Base-by-base conservation (phyloP, 1,140 invertebrate species). In the Parapsyche elsis region DNA sequence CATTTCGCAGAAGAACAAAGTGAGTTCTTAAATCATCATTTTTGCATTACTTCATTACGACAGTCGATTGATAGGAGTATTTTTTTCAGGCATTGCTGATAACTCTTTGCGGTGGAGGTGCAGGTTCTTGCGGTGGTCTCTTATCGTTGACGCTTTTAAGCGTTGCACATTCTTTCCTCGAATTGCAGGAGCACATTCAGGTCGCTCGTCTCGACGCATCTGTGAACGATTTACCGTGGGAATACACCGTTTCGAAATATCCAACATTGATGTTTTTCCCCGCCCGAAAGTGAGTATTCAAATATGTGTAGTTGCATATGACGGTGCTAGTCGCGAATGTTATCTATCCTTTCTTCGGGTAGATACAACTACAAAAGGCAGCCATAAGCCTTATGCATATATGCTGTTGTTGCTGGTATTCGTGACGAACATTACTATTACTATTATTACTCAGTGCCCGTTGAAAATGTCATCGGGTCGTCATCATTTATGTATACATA, bases 181-280 rank as follows among this genome's bases (percentile, higher is more conserved):
- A 84, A 16, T 85, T 85, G 82, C 86, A 86, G n/a, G 81, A 86
- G 78, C 81, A 61, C 24, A 81, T 82, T 70, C 83, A 86, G 59
- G 93, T 95, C 84, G 91, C 91, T 12, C 90, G 94, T 61, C 90
- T 96, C n/a, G 94, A 96, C 88, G 94, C 93, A 14, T 92, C 94
- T 83, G 89, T 90, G 0, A 94, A 96, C 88, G 94, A 95, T 88
- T 88, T 96, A 74, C 94, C 94, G 1, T 95, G 94, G 94, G 92
- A 94, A 85, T 95, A 92, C 86, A 94, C 92, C 24, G 93, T 93
- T 87, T 91, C 92, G 84, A 89, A 87, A 30, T 95, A 93, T 88
- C 95, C 95, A 9, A 91, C 93, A 0, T 90, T 96, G 46, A 86
- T 96, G 14, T 93, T 95, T 81, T 94, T 94, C 84, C 94, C 94